Percentiles rank a stretch among this genome's conserved stretches.
phyloP scores from a whole-genome alignment of 1,140 invertebrate genomes.

The Melanaphis sacchari region DNA sequence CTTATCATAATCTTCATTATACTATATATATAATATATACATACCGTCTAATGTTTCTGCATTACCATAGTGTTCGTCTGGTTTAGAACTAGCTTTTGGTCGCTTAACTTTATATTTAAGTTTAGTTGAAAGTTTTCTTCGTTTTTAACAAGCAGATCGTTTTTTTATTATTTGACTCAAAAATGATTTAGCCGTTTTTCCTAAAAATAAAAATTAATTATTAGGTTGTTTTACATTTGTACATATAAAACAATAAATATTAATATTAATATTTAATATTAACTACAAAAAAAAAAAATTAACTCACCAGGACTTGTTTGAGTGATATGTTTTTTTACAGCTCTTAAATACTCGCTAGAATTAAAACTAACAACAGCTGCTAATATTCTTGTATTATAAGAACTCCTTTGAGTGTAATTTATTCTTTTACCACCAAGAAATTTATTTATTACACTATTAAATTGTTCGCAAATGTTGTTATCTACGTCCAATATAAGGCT shows the following conservation, averaged over 20 bases:
- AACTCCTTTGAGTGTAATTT: not conserved
- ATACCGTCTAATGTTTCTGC: not conserved
- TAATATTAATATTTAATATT: not conserved
- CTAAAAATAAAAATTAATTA: not conserved
- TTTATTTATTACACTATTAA: not conserved
- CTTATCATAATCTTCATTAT: no score
- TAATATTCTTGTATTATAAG: not conserved
- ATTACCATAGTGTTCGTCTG: not conserved
- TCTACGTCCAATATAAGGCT: not conserved
- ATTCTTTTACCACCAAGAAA: not conserved
- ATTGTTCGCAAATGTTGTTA: not conserved
- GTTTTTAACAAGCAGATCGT: not conserved
- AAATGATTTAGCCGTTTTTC: not conserved
- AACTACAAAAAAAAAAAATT: not conserved
- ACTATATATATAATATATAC: no score
- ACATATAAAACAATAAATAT: no score
- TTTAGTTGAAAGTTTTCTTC: not conserved
- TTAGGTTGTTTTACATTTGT: not conserved
- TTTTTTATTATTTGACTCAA: not conserved
- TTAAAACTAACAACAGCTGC: not conserved
- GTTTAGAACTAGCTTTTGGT: not conserved
- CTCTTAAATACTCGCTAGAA: not conserved
- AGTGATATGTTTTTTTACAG: slow-evolving; percentile 1
- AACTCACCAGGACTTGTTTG: not conserved
- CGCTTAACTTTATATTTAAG: not conserved